Conservation (phyloP, 2,797 vertebrate genomes). For the Urosaurus nigricauda region DNA sequence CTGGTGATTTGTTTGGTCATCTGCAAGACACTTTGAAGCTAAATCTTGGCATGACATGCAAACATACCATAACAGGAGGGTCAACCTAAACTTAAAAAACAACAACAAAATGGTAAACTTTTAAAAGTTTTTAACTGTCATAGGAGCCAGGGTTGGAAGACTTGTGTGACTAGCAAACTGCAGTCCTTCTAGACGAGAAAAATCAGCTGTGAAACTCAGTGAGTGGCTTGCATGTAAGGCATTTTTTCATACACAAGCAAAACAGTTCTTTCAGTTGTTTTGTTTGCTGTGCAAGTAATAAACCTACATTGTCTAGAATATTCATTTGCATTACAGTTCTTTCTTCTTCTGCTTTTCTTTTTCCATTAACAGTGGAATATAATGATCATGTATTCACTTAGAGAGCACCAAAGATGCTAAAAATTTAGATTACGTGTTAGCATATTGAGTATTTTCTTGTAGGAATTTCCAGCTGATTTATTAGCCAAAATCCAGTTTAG, state of each 20-base stretch:
- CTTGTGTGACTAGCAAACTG: neutral
- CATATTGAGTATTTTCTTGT: neutral
- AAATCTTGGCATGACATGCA: neutral
- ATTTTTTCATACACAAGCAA: neutral
- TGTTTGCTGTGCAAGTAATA: neutral
- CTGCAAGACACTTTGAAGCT: neutral
- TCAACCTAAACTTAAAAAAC: neutral
- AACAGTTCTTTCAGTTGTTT: neutral
- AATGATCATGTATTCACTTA: neutral
- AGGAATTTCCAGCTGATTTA: neutral
- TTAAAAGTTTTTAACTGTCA: neutral
- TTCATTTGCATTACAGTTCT: neutral
- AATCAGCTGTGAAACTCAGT: no score
- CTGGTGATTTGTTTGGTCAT: neutral
- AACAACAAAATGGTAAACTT: neutral
- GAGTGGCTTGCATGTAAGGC: neutral
- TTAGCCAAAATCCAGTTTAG: no score
- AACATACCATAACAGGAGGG: neutral
- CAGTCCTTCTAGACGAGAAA: neutral
- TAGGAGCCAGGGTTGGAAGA: neutral
- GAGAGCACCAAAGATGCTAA: neutral
- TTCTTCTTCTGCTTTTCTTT: neutral
- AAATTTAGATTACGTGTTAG: neutral
- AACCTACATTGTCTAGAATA: neutral
- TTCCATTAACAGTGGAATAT: neutral